Conservation (phyloP, 2,888 invertebrate species). For the Dysmachus trigonus region DNA sequence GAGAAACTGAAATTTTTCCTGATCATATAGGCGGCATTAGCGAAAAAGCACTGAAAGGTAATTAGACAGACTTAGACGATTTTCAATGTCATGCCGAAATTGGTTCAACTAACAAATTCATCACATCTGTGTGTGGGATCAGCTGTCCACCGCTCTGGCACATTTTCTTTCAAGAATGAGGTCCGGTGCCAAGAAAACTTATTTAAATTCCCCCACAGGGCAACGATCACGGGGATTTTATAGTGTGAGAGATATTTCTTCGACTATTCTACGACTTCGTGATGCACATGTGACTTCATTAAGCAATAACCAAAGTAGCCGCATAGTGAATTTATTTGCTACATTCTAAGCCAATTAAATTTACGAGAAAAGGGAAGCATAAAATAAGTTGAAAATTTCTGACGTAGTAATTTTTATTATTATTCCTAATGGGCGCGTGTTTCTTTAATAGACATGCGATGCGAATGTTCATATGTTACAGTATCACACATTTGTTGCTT, state of each 20-base stretch:
- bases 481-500: background rate
- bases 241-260: background rate
- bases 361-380: background rate
- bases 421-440: background rate
- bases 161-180: background rate
- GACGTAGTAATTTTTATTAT: background rate
- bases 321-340: background rate
- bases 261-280: background rate
- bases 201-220: background rate
- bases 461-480: background rate
- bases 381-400: background rate
- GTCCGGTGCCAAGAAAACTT: background rate
- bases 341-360: background rate
- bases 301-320: background rate
- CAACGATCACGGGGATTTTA: background rate
- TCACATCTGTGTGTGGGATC: background rate
- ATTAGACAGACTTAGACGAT: background rate
- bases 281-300: background rate
- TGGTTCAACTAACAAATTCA: background rate
- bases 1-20: conserved; percentile 18
- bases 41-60: conserved; percentile 13
- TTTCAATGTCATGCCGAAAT: conserved; percentile 17
- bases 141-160: background rate
- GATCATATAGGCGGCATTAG: background rate
- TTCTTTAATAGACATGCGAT: background rate